Conservation (phyloP, 1,140 invertebrate genomes). For the Procambarus virginalis region DNA sequence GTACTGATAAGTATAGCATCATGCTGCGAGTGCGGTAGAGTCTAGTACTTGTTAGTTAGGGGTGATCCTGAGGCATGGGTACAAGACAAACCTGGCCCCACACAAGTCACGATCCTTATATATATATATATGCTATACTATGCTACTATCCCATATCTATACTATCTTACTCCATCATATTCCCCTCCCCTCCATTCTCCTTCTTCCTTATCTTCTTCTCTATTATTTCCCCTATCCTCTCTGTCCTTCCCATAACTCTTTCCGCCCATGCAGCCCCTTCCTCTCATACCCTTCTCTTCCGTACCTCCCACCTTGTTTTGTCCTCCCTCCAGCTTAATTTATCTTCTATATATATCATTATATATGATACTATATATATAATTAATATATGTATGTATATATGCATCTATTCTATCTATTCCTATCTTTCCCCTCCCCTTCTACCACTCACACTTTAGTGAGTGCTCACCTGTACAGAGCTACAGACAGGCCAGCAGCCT, state of each 20-base stretch:
- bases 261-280: not conserved
- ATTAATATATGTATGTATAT: too few species aligned
- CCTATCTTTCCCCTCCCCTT: not conserved
- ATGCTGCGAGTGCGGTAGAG: too few species aligned
- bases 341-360: too few species aligned
- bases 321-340: not conserved
- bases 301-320: not conserved
- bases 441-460: not conserved
- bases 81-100: too few species aligned
- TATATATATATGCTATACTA: too few species aligned
- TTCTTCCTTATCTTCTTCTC: not conserved
- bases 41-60: too few species aligned
- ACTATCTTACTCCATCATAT: not conserved
- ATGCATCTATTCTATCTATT: not conserved
- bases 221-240: not conserved
- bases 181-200: constrained; percentile 3
- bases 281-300: not conserved
- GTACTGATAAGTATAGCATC: too few species aligned
- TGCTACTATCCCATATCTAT: not conserved
- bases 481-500: not conserved
- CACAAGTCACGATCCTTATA: too few species aligned
- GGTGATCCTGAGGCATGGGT: too few species aligned
- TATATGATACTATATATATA: too few species aligned
- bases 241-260: not conserved
- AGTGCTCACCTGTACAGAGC: not conserved